Evolutionary conservation across 1,140 invertebrate species (phyloP), one percentile per base, ranked within the genome.

Genomic region (Gonioctena quinquepunctata): DNA sequence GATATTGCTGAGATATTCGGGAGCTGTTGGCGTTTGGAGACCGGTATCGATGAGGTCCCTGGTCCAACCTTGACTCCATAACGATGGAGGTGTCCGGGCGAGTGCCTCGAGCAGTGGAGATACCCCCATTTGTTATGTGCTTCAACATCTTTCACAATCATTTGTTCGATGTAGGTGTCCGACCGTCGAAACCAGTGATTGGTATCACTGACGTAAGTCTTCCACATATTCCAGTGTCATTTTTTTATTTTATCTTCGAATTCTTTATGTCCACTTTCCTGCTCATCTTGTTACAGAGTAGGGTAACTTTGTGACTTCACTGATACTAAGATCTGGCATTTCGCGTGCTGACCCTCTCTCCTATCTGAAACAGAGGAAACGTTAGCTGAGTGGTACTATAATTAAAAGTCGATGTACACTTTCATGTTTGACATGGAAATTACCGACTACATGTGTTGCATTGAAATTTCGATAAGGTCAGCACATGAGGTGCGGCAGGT

Each of bases 71-170:
- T 8, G 76, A 72, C 72, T 82, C 80, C 80, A 82, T 74, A 52
- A 78, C 74, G 69, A 81, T 80, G 52, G 79, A 80, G 62, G 71
- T 80, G 74, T 82, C 81, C 65, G 74, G 79, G 63, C 80, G 77
- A 71, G 74, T 68, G 22, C 70, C 73, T 73, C 78, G 81, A 66
- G 69, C n/a, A n/a, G n/a, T 79, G 68, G 75, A 78, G 66, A 77
- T 71, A 62, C 75, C 76, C 52, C 79, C 79, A 67, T 80, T 80
- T 70, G 81, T 76, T 79, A 82, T 82, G 73, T 82, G 81, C 69
- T 82, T 82, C 71, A 82, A 71, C 81, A 82, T 82, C 63, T 75
- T 69, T 59, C 52, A 69, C 57, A 69, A 60, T 69, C 73, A 75
- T 77, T 77, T 70, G 75, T 73, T 23, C 33, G 67, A 66, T 62